phyloP scores from a whole-genome alignment of 2,113 vertebrate species.

The Urocynchramus pylzowi region DNA sequence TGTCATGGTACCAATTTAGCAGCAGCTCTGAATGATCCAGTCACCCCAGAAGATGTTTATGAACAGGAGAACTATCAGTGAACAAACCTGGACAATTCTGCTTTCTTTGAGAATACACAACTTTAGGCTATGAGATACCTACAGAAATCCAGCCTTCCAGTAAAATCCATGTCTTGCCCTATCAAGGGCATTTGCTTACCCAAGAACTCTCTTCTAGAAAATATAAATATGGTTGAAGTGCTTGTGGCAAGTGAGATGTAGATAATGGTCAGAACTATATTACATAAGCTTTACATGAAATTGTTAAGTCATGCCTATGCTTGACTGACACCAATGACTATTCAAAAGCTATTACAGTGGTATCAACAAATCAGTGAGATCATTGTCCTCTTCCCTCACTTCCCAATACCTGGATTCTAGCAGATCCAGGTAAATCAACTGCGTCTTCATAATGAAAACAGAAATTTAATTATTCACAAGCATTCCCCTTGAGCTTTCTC shows the following conservation, averaged over 20 bases:
- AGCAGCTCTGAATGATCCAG: neutral
- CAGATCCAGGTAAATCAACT: slow-evolving; percentile 56
- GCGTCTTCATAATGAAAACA: slow-evolving; percentile 66
- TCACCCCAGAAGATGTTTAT: neutral
- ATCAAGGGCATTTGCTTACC: neutral
- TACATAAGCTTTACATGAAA: slow-evolving; percentile 13
- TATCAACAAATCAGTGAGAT: neutral
- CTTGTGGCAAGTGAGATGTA: neutral
- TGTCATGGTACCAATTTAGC: neutral
- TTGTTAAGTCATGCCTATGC: neutral
- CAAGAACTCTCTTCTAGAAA: neutral
- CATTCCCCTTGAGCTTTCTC: slow-evolving; percentile 68
- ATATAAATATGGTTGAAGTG: neutral
- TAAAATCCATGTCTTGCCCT: neutral
- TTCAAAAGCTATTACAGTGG: neutral
- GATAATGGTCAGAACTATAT: neutral
- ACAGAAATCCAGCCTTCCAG: neutral
- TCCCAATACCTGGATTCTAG: slow-evolving; percentile 17
- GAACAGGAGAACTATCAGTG: neutral
- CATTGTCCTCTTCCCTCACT: neutral
- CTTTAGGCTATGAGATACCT: neutral
- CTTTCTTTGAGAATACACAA: neutral
- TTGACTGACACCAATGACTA: neutral
- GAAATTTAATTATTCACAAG: slow-evolving; percentile 76
- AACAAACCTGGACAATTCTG: neutral